A percentile compares a stretch with the other conserved stretches of the same genome.
Conservation (phyloP, 2,888 invertebrate species). For the Netelia fuscicornis region DNA sequence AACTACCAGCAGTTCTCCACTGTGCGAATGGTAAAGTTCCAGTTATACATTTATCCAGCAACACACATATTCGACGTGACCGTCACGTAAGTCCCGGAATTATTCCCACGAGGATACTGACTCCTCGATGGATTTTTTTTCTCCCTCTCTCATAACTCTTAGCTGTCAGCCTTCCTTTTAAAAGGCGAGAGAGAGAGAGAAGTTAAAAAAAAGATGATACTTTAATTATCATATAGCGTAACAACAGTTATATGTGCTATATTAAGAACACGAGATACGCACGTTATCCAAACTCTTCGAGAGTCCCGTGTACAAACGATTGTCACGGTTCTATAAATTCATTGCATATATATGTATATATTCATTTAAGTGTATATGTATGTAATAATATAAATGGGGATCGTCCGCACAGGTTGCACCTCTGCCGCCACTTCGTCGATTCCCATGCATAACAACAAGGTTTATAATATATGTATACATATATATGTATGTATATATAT, state of each 20-base stretch:
- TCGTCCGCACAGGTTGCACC: constrained; percentile 39
- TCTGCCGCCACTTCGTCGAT: constrained; percentile 16
- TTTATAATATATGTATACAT: constrained; percentile 1
- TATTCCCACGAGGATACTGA: constrained; percentile 61
- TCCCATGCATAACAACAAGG: constrained; percentile 2
- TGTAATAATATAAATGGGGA: constrained; percentile 12
- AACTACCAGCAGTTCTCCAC: not conserved
- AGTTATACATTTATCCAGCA: constrained; percentile 10
- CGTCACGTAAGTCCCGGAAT: constrained; percentile 18
- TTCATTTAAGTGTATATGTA: not conserved
- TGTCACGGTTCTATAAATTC: constrained; percentile 38
- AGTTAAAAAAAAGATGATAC: constrained; percentile 9
- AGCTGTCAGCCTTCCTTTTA: constrained; percentile 5
- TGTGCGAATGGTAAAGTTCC: not conserved
- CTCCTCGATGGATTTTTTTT: constrained; percentile 1
- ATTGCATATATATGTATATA: not conserved
- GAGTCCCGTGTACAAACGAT: constrained; percentile 23
- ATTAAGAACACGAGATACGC: not conserved
- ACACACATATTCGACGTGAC: constrained; percentile 27
- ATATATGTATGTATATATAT: not conserved
- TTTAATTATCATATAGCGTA: constrained; percentile 2
- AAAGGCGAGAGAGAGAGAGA: not conserved
- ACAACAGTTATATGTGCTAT: not conserved
- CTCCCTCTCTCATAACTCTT: not conserved
- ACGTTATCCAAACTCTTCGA: not conserved